Percentiles rank a stretch among this genome's conserved stretches.
These are phyloP conservation scores for Phataginus tricuspis DNA, from an alignment of 2,797 vertebrate species.

Conservation along the genomic window DNA sequence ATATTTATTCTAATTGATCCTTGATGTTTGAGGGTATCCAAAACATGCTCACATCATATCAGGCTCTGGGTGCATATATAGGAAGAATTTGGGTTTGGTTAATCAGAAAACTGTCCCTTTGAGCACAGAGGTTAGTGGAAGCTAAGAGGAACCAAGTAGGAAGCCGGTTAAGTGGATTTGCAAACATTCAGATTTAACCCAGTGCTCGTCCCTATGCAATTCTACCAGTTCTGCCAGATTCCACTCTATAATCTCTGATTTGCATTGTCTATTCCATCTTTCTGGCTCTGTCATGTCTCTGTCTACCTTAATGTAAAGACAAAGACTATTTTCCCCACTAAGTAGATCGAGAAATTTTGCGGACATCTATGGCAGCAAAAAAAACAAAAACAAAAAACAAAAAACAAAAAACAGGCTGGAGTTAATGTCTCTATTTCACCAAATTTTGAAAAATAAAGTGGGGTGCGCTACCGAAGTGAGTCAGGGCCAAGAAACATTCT, in stretches of 20 bases:
- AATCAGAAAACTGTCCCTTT: background rate
- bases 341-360: background rate
- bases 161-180: background rate
- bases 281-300: background rate
- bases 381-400: too few species aligned
- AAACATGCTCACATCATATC: background rate
- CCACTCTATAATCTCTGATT: background rate
- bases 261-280: background rate
- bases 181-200: background rate
- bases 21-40: background rate
- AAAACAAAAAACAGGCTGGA: background rate
- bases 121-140: background rate
- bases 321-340: background rate
- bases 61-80: background rate
- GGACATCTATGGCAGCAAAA: background rate
- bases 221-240: background rate
- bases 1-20: constrained; percentile 11
- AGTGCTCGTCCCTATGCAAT: background rate
- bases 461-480: background rate
- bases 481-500: background rate
- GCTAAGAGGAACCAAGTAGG: background rate
- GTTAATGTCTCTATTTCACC: constrained; percentile 8
- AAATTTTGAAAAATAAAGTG: background rate
- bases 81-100: background rate
- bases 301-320: background rate